Base-by-base conservation (phyloP, 2,797 vertebrate species). In the Bryconaethiops microstoma region DNA sequence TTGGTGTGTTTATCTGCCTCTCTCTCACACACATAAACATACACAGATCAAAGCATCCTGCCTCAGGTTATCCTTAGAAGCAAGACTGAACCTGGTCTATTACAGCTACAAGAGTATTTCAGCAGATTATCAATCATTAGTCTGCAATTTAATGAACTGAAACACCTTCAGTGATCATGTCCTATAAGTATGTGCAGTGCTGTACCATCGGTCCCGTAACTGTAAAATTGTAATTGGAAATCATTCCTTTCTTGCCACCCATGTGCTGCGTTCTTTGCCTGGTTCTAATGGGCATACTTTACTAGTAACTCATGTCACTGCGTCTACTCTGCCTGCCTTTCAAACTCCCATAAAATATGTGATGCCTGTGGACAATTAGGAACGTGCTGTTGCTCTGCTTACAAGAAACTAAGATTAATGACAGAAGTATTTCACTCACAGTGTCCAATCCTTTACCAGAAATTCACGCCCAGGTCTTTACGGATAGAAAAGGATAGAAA, bases 321-420 rank as follows among this genome's bases (percentile, higher is more conserved):
- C 54, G 60, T 77, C 85, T 83, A 71, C 64, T 78, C 54, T 71
- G 72, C 79, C 67, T 45, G 57, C 52, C 42, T 57, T 72, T 82
- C 68, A 54, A 68, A 80, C 67, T 23, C 76, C 63, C 55, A 72
- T 80, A 84, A 84, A 84, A 77, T 81, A 81, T 78, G 57, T 59
- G 76, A 60, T 76, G 83, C 82, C 85, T 86, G 83, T 59, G 74
- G 65, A 84, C 70, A 78, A 86, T 84, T 83, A 84, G 62, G 29
- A 80, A 79, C 83, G 75, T 39, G 67, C 75, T 71, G 59, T 82
- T 78, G 71, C 82, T 82, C 76, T 65, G 52, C 64, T 86, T 86
- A 82, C 82, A 86, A 86, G 85, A 84, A 86, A 72, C 45, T 35
- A 45, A 62, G 67, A 78, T 80, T 82, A 82, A 86, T 78, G 75